phyloP scores from a whole-genome alignment of 2,888 invertebrate species.

The Eudemis profundana region DNA sequence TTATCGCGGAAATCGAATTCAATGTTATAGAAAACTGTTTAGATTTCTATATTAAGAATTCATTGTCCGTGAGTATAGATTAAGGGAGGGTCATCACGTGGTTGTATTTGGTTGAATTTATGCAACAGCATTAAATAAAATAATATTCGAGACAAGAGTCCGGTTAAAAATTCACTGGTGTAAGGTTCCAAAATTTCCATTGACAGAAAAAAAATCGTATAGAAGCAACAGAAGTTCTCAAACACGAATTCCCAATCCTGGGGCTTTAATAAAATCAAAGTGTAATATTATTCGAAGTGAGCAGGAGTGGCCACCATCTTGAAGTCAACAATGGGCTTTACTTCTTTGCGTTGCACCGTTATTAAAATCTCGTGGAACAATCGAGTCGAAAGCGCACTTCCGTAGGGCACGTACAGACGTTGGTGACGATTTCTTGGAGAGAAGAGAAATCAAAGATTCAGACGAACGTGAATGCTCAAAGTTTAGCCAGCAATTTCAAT shows the following conservation, averaged over 20 bases:
- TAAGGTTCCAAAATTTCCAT: conserved; percentile 34
- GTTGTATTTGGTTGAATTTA: too few species aligned
- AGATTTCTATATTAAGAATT: too few species aligned
- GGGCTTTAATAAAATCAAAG: conserved; percentile 66
- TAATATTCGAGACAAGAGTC: too few species aligned
- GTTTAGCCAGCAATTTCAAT: too few species aligned
- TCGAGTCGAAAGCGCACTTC: conserved; percentile 84
- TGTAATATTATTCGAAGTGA: conserved; percentile 55
- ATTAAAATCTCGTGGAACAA: conserved; percentile 85
- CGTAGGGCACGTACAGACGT: conserved; percentile 69
- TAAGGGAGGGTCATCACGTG: too few species aligned
- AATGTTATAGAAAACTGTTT: too few species aligned
- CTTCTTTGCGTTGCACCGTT: conserved; percentile 84
- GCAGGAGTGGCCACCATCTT: conserved; percentile 68
- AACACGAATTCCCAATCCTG: conserved; percentile 24
- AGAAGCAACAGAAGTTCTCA: neutral
- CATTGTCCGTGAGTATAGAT: too few species aligned
- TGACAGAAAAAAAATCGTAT: too few species aligned
- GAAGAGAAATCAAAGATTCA: conserved; percentile 1
- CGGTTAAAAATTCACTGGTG: too few species aligned
- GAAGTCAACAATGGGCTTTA: conserved; percentile 80
- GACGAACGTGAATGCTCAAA: neutral
- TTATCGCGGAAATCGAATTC: too few species aligned
- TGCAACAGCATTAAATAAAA: too few species aligned
- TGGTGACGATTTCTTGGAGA: conserved; percentile 36